Base-by-base conservation (phyloP, 2,113 vertebrate genomes). In the Alces alces region DNA sequence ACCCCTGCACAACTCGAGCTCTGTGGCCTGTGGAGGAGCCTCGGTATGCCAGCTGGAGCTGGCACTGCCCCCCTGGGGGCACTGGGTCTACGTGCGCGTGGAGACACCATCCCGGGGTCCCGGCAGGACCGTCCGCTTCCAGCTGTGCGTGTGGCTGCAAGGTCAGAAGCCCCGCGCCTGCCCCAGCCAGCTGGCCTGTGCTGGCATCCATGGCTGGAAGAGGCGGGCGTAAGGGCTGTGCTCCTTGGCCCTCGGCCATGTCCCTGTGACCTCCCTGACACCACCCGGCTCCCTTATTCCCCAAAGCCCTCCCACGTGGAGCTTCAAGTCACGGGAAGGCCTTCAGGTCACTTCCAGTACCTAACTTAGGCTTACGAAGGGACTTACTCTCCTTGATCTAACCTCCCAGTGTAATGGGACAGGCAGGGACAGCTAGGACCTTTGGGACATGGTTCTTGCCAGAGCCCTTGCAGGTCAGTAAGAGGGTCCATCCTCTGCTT, bases 41-140 rank as follows among this genome's bases (percentile, higher is more conserved):
- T 70, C 95, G 3, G 98, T 98, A 43, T 99, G 99, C 97, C 99
- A 99, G 95, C 98, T 99, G 97, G 99, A 99, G 25, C 98, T 99
- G 86, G 98, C 99, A 0, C 98, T 99, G 60, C 99, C 99, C 30
- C 99, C 99, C 96, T 99, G 99, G 99, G 99, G 99, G 80, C 99
- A 99, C 93, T 99, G 99, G 99, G 99, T 99, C 99, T 99, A 99
- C 5, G 99, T 99, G 97, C 99, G 99, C 87, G 99, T 99, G 98
- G 99, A 99, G 98, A 99, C 98, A 95, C 99, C 99, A 93, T 98
- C 99, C 0, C 99, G 99, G 6, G 97, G 97, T 47, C 98, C 98
- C 0, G 70, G 97, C 89, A 98, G 98, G 76, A 98, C 99, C 0
- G 12, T 99, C 96, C 99, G 99, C 98, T 99, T 99, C 98, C 99